Evolutionary conservation across 2,888 invertebrate species (phyloP), one percentile per base, ranked within the genome.

Genomic region (Petrophora chlorosata): DNA sequence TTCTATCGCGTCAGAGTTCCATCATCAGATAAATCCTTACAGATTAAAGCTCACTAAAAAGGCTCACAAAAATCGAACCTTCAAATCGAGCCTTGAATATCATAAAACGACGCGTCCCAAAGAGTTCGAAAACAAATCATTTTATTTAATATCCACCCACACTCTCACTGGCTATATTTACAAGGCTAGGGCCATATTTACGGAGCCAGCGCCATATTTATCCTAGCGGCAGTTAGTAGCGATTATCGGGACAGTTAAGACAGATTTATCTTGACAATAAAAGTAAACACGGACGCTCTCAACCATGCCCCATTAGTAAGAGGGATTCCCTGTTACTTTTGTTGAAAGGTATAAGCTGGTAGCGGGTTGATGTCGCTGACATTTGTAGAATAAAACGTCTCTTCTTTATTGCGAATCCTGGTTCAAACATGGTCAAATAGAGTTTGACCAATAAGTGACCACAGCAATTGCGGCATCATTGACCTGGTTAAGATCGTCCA

Each of bases 231-330:
- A 82, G 82, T 86, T 85, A 85, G 82, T 73, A 69, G 75, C 83
- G 86, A 87, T 87, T 87, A 87, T 87, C 85, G 76, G 68, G 79
- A 81, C 85, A 82, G 83, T 85, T 85, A 82, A 77, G 79, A 82
- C 80, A 85, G 87, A 87, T 87, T 87, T 87, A 87, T 87, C 78
- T 84, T 77, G 76, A 85, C 87, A 85, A 86, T 87, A 87, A 87
- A 87, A 87, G 82, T 85, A 87, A 87, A 87, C 85, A 85, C 75
- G 73, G 70, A 70, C 59, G 72, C 76, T 77, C 74, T 73, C 73
- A 65, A 76, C 79, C 75, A 70, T 74, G 73, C 64, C 65, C 85
- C 85, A 85, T 87, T 87, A 85, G 85, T 70, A 73, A 73, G 79
- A 77, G 78, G 79, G 79, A 78, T 76, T 79, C 78, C 73, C 74